A percentile compares a stretch with the other conserved stretches of the same genome.
These are phyloP conservation scores for Triplophysa rosa DNA, from an alignment of 2,113 vertebrate species.

Conservation along the genomic window DNA sequence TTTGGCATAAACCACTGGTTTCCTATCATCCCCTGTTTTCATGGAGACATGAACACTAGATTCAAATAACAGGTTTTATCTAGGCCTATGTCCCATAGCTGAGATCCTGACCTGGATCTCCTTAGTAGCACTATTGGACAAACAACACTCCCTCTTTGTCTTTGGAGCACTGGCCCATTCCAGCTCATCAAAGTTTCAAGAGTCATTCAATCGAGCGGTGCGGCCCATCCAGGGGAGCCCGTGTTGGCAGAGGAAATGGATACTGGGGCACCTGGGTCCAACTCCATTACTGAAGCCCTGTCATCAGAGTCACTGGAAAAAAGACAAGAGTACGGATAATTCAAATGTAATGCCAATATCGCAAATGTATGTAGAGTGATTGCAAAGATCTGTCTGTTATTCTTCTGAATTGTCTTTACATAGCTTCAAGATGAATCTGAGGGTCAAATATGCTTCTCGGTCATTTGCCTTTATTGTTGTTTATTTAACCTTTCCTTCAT, in stretches of 20 bases:
- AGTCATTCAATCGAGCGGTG: conserved; percentile 55
- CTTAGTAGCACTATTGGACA: conserved; percentile 37
- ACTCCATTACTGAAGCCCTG: conserved; percentile 48
- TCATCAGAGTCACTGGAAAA: conserved; percentile 52
- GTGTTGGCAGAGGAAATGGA: conserved; percentile 49
- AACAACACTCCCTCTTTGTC: conserved; percentile 48
- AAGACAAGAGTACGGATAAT: conserved; percentile 46
- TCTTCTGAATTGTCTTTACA: neutral
- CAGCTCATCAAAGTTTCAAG: conserved; percentile 55
- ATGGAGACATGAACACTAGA: conserved; percentile 43
- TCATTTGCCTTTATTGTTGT: neutral
- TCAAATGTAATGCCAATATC: conserved; percentile 16
- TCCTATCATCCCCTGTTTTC: conserved; percentile 34
- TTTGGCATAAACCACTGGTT: conserved; percentile 40
- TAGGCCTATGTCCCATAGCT: conserved; percentile 41
- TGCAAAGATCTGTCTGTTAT: conserved; percentile 6
- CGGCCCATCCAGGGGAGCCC: conserved; percentile 47
- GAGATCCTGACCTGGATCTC: conserved; percentile 47
- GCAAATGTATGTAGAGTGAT: neutral
- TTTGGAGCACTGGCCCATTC: conserved; percentile 44
- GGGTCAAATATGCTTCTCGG: conserved; percentile 25
- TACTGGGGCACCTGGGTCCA: conserved; percentile 41
- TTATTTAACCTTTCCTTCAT: neutral
- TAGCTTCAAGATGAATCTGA: neutral
- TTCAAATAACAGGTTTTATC: conserved; percentile 50